Evolutionary conservation across 2,888 invertebrate species (phyloP), one percentile per base, ranked within the genome.

Genomic region (Drosophila neonasuta): DNA sequence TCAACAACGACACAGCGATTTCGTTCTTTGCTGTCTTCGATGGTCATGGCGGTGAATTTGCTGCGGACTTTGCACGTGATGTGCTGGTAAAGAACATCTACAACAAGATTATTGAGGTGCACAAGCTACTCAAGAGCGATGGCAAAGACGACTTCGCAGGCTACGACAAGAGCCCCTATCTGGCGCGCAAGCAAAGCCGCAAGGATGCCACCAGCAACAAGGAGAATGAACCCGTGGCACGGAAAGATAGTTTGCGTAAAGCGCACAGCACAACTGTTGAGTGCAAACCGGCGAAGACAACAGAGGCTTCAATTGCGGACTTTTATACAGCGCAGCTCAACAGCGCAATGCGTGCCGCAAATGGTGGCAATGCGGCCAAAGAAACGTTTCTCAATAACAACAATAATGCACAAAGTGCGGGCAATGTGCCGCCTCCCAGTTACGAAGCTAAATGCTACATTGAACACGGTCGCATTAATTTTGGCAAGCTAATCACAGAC

Each of bases 41-140:
- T 91, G 98, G 98, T 0, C 98, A 98, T 90, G 98, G 98, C 54
- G 98, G 98, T 42, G 97, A 97, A 92, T 96, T 96, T 92, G 97
- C 97, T 55, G 97, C 97, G 17, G 96, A 97, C 89, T 98, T 96
- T 92, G 97, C 97, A 55, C 95, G 96, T 89, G 97, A 97, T 81
- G 95, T 96, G 80, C 92, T 98, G 15, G 94, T 97, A 72, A 95
- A 95, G 89, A 96, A 94, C 88, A 92, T 97, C 54, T 94, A 93
- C 81, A 94, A 94, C 87, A 96, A 95, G 92, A 94, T 96, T 48
- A 92, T 94, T 30, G 95, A 95, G 88, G 91, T 96, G 58, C 94
- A 94, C 90, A 93, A 94, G 82, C 92, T 94, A 71, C 92, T 94
- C 77, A 76, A 84, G 42, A 92, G 93, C 68, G 94, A 94, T 24